phyloP scores from a whole-genome alignment of 2,113 vertebrate species.

The Toxostoma redivivum region DNA sequence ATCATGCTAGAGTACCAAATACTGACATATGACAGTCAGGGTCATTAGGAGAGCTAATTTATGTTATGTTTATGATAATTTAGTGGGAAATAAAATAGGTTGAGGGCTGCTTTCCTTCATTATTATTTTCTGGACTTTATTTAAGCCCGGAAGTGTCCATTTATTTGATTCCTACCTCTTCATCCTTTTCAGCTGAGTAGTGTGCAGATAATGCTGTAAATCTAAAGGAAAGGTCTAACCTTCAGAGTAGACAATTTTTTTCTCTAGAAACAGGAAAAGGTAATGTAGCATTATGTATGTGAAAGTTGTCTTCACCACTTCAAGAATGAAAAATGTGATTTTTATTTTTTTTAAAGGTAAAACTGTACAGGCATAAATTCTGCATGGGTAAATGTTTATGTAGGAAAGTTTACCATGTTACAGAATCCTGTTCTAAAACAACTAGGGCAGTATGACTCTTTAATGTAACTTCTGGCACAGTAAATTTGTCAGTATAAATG shows the following conservation, averaged over 20 bases:
- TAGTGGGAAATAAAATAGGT: background rate
- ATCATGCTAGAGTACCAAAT: background rate
- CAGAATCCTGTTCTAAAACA: slow-evolving; percentile 38
- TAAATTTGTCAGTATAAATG: slow-evolving; percentile 29
- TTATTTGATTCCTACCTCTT: background rate
- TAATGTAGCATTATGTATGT: background rate
- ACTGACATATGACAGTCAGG: background rate
- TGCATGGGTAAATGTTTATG: slow-evolving; percentile 46
- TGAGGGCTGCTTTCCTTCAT: background rate
- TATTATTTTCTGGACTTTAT: background rate
- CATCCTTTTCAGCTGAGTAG: background rate
- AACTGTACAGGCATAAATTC: slow-evolving; percentile 36
- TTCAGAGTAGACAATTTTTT: background rate
- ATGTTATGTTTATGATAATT: background rate
- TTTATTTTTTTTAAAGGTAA: background rate
- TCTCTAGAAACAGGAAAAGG: background rate
- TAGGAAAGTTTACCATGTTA: slow-evolving; percentile 50
- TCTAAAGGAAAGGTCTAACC: background rate
- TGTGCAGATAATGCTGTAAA: background rate
- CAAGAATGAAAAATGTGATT: slow-evolving; percentile 28
- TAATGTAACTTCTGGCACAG: slow-evolving; percentile 53
- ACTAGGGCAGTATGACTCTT: slow-evolving; percentile 23
- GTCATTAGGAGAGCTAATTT: background rate
- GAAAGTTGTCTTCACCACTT: slow-evolving; percentile 40
- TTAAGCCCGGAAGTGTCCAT: background rate